These are phyloP conservation scores for Dendroctonus valens DNA, from an alignment of 1,140 invertebrate genomes.

Conservation along the genomic window DNA sequence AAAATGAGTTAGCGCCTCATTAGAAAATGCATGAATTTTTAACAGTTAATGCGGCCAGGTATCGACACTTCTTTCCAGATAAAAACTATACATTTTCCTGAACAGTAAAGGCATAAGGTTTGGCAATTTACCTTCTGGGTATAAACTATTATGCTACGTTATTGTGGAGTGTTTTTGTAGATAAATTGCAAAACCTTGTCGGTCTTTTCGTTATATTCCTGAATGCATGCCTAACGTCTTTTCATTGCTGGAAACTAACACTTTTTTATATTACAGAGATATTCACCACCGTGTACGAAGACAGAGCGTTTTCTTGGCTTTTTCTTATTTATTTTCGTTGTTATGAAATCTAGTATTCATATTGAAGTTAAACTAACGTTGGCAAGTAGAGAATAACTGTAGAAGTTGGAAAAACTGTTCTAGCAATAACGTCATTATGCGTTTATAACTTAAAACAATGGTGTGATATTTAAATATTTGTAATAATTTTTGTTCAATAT, in stretches of 20 bases:
- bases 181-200: too few species aligned
- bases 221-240: too few species aligned
- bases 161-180: too few species aligned
- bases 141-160: too few species aligned
- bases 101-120: too few species aligned
- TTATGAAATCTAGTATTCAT: constrained; percentile 25
- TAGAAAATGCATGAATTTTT: too few species aligned
- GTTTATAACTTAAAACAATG: constrained; percentile 31
- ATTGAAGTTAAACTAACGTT: constrained; percentile 17
- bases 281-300: constrained; percentile 17
- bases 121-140: too few species aligned
- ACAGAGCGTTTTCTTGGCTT: constrained; percentile 16
- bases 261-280: constrained; percentile 21
- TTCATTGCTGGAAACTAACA: constrained; percentile 1
- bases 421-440: constrained; percentile 49
- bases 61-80: too few species aligned
- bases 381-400: constrained; percentile 16
- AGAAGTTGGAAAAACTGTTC: constrained; percentile 41
- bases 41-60: too few species aligned
- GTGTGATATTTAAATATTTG: constrained; percentile 31
- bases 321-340: constrained; percentile 14
- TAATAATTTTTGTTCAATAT: not conserved
- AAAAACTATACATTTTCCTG: too few species aligned
- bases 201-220: too few species aligned
- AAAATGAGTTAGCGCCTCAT: too few species aligned